Base-by-base conservation (phyloP, 1,140 invertebrate genomes). In the Apolygus lucorum region DNA sequence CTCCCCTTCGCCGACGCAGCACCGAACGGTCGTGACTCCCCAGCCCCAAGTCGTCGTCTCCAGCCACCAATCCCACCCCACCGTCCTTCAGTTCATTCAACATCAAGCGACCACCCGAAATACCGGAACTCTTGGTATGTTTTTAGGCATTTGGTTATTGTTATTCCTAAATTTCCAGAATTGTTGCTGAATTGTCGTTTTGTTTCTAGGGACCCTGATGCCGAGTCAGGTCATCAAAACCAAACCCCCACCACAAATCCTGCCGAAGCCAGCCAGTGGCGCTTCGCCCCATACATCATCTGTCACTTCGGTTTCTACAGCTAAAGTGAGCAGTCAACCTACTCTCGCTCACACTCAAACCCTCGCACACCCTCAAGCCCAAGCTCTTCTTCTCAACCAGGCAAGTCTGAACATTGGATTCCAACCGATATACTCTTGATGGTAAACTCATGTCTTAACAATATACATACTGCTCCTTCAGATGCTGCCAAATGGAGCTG, bases 191-290 rank as follows among this genome's bases (percentile, higher is more conserved):
- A 8, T 49, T 17, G 8, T 49, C 17, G 8, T 17, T 17, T 17
- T 17, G 2, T 11, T 66, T 34, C n/a, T n/a, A 66, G 29, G 27
- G 21, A 34, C 64, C n/a, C 26, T 66, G 64, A n/a, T 28, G 29
- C 64, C 27, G 17, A 66, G 28, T 28, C 42, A 59, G 62, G 52
- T 67, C n/a, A 69, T 74, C 52, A 76, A 76, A 70, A 71, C 74
- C 22, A 79, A 78, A 72, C 78, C 77, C 63, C 78, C 77, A 28
- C 78, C 76, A 21, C 78, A 79, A 68, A 74, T 78, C 8, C 68
- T 78, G 54, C 78, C 77, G 8, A 79, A 79, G 69, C 78, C 78
- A 21, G 72, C 74, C 21, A 65, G 73, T 22, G 70, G 66, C 14
- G 28, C 54, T 76, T 64, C 72, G 68, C 62, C 72, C 66, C 21